Evolutionary conservation across 2,888 invertebrate species (phyloP), one percentile per base, ranked within the genome.

Genomic region (Polymixis lichenea): DNA sequence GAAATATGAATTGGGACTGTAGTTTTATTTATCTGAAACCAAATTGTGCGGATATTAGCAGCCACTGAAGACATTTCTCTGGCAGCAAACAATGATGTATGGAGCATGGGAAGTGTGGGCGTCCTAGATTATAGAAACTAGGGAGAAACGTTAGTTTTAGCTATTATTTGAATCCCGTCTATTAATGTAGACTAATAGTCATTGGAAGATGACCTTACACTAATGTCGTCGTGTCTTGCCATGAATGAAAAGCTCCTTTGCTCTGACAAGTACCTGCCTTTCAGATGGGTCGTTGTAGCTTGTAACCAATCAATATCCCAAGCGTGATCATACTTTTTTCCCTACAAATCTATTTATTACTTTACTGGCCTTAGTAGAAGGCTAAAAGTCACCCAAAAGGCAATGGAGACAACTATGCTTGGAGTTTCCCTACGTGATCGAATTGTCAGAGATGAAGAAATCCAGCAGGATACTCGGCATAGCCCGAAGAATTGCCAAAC

Each of bases 51-150:
- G 76, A 49, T 65, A 55, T 60, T 66, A 75, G n/a, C 19, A 51
- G 28, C 58, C 71, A 53, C 67, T 55, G 46, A 72, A 69, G 65
- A 77, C 55, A 70, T 66, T 73, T 82, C 61, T 78, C 49, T 73
- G 61, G 68, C 49, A 65, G 56, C 32, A 55, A n/a, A 66, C 51
- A 78, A 73, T 82, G 81, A 81, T 71, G 70, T 70, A 70, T 82
- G 55, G 51, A 66, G 61, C 32, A 43, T 67, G 49, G 66, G 58
- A 78, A 73, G 66, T 58, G 78, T 69, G 55, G 32, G 13, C 28
- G 25, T 51, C 28, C 4, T 13, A n/a, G 73, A 73, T 32, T 49
- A 19, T 32, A 70, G 38, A 81, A 73, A 55, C 3, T n/a, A n/a
- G 0, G 9, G 15, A 38, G 66, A 61, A 8, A 51, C 1, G 49